A percentile compares a stretch with the other conserved stretches of the same genome.
Evolutionary conservation across 1,140 invertebrate species (phyloP).

Genomic region (Tigriopus japonicus): DNA sequence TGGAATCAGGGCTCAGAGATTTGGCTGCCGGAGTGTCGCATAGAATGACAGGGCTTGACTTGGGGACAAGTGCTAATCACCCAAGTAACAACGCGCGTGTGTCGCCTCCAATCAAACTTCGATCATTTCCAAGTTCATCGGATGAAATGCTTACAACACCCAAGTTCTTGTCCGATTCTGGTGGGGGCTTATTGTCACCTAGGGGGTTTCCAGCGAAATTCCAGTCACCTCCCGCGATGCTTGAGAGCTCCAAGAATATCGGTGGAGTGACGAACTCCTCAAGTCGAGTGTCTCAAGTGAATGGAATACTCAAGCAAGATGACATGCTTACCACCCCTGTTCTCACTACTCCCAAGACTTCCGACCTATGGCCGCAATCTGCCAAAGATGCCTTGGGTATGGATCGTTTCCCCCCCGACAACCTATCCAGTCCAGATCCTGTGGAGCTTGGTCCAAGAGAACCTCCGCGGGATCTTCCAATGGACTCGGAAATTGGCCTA

Average conservation of each 20-base stretch:
- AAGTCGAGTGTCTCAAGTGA: neutral
- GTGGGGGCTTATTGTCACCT: neutral
- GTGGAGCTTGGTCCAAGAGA: neutral
- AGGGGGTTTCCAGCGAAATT: neutral
- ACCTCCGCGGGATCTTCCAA: conserved; percentile 5
- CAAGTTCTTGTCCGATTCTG: neutral
- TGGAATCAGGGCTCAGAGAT: no score
- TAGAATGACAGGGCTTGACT: conserved; percentile 11
- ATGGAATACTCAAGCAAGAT: neutral
- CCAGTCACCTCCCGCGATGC: neutral
- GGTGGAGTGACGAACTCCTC: neutral
- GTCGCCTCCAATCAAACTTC: neutral
- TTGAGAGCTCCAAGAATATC: neutral
- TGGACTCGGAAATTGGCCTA: conserved; percentile 10
- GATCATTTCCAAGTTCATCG: neutral
- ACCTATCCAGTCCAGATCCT: neutral
- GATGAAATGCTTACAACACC: conserved; percentile 6
- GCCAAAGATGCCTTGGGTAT: neutral
- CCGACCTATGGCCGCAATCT: neutral
- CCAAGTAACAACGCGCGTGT: neutral
- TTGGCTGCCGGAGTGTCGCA: neutral
- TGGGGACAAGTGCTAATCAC: neutral
- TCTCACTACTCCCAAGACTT: conserved; percentile 7
- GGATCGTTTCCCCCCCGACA: neutral
- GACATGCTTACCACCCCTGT: conserved; percentile 11